A percentile compares a stretch with the other conserved stretches of the same genome.
Evolutionary conservation across 2,113 vertebrate species (phyloP).

Genomic region (Carassius gibelio): DNA sequence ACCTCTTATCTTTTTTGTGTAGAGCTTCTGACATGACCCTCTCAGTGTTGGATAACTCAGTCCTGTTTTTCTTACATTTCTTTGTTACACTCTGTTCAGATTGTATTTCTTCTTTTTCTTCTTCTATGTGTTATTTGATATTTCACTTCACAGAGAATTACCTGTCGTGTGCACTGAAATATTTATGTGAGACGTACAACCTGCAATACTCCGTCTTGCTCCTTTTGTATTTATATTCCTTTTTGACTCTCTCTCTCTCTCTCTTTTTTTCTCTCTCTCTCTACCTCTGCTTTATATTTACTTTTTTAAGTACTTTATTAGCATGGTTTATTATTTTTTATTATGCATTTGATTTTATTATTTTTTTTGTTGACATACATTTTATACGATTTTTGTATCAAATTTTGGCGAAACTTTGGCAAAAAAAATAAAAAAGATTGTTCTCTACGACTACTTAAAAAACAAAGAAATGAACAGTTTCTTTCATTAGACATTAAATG

Average conservation of each 20-base stretch:
- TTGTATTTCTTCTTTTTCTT: background rate
- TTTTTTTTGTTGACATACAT: background rate
- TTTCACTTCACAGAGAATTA: constrained; percentile 38
- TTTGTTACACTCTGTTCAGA: background rate
- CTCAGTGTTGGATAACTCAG: background rate
- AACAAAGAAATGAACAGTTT: background rate
- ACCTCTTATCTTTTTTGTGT: background rate
- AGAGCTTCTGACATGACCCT: background rate
- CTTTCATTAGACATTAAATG: too few species aligned
- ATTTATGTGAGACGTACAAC: constrained; percentile 22
- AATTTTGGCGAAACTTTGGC: too few species aligned
- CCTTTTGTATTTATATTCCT: constrained; percentile 3
- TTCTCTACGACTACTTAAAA: background rate
- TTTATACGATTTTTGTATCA: background rate
- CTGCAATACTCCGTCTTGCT: background rate
- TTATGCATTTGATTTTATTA: background rate
- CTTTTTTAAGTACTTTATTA: too few species aligned
- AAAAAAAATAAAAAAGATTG: too few species aligned
- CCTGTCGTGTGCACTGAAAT: constrained; percentile 39
- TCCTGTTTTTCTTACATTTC: background rate
- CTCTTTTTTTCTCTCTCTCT: background rate
- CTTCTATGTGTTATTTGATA: constrained; percentile 19
- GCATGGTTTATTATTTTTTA: too few species aligned
- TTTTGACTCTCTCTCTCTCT: too few species aligned
- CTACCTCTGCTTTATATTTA: too few species aligned